These are phyloP conservation scores for Diorhabda carinulata DNA, from an alignment of 1,140 invertebrate species.

Conservation along the genomic window DNA sequence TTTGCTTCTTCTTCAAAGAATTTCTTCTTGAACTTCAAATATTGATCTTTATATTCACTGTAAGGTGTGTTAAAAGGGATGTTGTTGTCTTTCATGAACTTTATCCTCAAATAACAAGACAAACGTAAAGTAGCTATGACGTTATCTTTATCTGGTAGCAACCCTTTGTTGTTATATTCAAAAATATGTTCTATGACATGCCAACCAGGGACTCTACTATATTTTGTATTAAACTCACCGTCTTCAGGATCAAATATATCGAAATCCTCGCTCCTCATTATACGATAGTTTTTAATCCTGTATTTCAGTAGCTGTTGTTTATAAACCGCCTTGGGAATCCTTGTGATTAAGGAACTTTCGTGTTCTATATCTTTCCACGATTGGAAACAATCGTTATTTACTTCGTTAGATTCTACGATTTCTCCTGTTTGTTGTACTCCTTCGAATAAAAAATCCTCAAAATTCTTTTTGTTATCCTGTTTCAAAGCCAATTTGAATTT, in stretches of 20 bases:
- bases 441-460: not conserved
- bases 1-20: slow-evolving; percentile 26
- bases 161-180: slow-evolving; percentile 27
- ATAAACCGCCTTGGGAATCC: slow-evolving; percentile 9
- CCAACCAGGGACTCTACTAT: slow-evolving; percentile 21
- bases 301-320: slow-evolving; percentile 10
- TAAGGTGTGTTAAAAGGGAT: slow-evolving; percentile 18
- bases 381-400: not conserved
- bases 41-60: slow-evolving; percentile 21
- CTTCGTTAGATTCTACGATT: slow-evolving; percentile 5
- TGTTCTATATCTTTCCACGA: slow-evolving; percentile 12
- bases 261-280: slow-evolving; percentile 4
- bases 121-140: slow-evolving; percentile 24
- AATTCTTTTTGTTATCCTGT: not conserved
- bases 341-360: not conserved
- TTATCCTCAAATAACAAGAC: slow-evolving; percentile 15
- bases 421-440: not conserved
- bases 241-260: slow-evolving; percentile 27
- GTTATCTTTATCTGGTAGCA: slow-evolving; percentile 27
- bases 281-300: slow-evolving; percentile 15
- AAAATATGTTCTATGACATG: slow-evolving; percentile 23
- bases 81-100: slow-evolving; percentile 23
- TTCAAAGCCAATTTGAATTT: slow-evolving; percentile 18
- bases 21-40: slow-evolving; percentile 19
- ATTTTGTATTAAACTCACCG: slow-evolving; percentile 29